Evolutionary conservation across 2,113 vertebrate genomes (phyloP).

Genomic region (Ovis aries): ARS-UI_Ramb_v3.0 NC_056059.1:103780501-103781000

Average conservation of each 20-base stretch:
- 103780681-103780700: neutral
- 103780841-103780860: neutral
- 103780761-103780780: neutral
- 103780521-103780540: accelerated
- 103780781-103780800: no score
- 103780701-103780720: neutral
- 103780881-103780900: neutral
- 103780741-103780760: neutral
- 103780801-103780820: neutral
- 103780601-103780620: neutral
- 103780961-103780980: neutral
- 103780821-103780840: neutral
- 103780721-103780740: neutral
- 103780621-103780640: neutral
- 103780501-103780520: accelerated
- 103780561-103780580: neutral
- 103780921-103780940: neutral
- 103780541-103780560: neutral
- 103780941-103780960: neutral
- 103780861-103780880: accelerated
- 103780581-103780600: accelerated
- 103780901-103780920: neutral
- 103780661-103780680: neutral
- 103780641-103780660: neutral
- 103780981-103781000: neutral